These are phyloP conservation scores for Delia radicum DNA, from an alignment of 1,140 invertebrate species.

Conservation along the genomic window DNA sequence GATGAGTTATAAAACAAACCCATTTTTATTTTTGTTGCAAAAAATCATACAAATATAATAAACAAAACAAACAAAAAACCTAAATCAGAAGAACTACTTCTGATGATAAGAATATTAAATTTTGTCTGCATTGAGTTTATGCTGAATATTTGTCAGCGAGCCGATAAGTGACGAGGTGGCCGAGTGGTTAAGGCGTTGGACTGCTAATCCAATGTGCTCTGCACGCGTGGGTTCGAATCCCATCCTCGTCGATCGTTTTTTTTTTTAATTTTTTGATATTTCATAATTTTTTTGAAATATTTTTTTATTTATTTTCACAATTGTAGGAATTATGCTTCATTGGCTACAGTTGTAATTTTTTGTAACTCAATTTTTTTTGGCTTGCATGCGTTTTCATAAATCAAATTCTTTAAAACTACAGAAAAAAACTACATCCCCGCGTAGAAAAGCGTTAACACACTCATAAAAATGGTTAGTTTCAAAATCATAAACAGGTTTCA, in stretches of 20 bases:
- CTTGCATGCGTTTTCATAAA: too few relatives aligned
- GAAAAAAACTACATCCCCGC: too few relatives aligned
- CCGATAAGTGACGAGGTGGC: conserved; percentile 70
- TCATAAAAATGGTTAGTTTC: too few relatives aligned
- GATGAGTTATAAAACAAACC: too few relatives aligned
- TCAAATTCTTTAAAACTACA: too few relatives aligned
- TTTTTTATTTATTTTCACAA: neutral
- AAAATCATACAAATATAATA: neutral
- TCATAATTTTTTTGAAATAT: neutral
- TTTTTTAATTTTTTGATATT: neutral
- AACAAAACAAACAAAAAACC: neutral
- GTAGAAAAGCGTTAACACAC: too few relatives aligned
- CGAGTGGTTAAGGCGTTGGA: conserved; percentile 89
- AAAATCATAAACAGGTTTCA: too few relatives aligned
- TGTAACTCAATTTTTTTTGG: neutral
- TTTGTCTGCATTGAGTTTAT: neutral
- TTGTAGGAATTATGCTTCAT: neutral
- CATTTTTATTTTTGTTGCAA: too few relatives aligned
- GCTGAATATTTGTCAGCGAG: neutral
- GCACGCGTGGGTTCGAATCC: conserved; percentile 87
- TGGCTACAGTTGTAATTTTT: neutral
- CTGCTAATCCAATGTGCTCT: conserved; percentile 73
- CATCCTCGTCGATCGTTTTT: conserved; percentile 70
- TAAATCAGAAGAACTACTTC: neutral
- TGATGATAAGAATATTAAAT: neutral